A percentile compares a stretch with the other conserved stretches of the same genome.
Conservation (phyloP, 2,888 invertebrate species). For the Melanchra persicariae region DNA sequence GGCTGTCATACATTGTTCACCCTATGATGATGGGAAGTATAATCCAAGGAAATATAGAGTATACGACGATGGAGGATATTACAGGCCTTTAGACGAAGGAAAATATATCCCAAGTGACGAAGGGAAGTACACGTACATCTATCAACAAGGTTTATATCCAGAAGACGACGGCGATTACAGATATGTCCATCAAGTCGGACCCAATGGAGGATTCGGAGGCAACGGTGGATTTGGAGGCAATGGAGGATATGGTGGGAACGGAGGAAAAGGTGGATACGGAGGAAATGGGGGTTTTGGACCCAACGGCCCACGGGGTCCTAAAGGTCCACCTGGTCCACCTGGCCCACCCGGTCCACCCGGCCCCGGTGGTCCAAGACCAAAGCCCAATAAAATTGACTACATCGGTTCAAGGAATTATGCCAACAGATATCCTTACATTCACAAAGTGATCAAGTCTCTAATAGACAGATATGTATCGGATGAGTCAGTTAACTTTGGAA, state of each 20-base stretch:
- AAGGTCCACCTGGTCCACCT: constrained; percentile 48
- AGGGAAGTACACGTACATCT: constrained; percentile 89
- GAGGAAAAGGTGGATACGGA: constrained; percentile 67
- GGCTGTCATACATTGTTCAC: constrained; percentile 74
- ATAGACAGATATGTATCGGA: constrained; percentile 82
- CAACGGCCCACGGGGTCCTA: constrained; percentile 58
- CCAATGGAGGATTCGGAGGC: constrained; percentile 77
- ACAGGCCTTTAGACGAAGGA: constrained; percentile 85
- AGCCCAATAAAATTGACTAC: constrained; percentile 75
- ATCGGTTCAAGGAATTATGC: constrained; percentile 82
- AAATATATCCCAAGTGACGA: constrained; percentile 90
- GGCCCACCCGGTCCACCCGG: constrained; percentile 68
- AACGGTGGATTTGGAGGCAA: constrained; percentile 69
- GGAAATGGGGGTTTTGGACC: constrained; percentile 64
- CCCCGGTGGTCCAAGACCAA: constrained; percentile 56
- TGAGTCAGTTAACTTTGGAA: constrained; percentile 74
- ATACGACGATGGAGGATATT: constrained; percentile 86
- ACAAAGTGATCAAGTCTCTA: constrained; percentile 80
- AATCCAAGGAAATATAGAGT: constrained; percentile 76
- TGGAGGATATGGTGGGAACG: constrained; percentile 73
- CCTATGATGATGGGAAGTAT: constrained; percentile 83
- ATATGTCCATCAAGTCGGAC: constrained; percentile 86
- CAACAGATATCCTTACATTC: constrained; percentile 82
- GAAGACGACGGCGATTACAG: constrained; percentile 87
- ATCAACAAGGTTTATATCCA: constrained; percentile 79